These are phyloP conservation scores for Theretra japonica DNA, from an alignment of 2,888 invertebrate species.

Conservation along the genomic window DNA sequence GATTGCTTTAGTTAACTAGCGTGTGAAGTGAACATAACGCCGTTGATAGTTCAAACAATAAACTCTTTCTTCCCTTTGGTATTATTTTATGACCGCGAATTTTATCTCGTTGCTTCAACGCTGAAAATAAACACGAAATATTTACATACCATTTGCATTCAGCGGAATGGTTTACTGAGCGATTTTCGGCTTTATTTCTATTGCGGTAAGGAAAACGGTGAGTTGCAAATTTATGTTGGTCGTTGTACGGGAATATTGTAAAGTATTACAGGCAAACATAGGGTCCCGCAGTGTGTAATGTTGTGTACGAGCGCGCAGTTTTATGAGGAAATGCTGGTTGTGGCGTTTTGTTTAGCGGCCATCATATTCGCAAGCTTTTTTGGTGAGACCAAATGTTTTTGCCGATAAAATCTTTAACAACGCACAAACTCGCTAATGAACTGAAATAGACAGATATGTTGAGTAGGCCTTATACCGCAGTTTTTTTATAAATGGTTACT, in stretches of 20 bases:
- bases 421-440: slow-evolving; percentile 20
- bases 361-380: slow-evolving; percentile 48
- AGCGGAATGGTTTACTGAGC: slow-evolving; percentile 47
- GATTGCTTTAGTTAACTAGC: slow-evolving; percentile 56
- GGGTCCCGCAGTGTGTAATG: slow-evolving; percentile 66
- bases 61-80: slow-evolving; percentile 60
- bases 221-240: slow-evolving; percentile 47
- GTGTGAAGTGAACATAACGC: slow-evolving; percentile 52
- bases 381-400: slow-evolving; percentile 43
- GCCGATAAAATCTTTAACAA: slow-evolving; percentile 34
- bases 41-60: slow-evolving; percentile 65
- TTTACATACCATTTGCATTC: slow-evolving; percentile 63
- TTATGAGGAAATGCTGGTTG: slow-evolving; percentile 63
- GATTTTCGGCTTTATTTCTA: slow-evolving; percentile 58
- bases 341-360: slow-evolving; percentile 51
- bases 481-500: not conserved
- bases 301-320: slow-evolving; percentile 65
- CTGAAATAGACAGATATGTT: slow-evolving; percentile 15
- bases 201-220: slow-evolving; percentile 46
- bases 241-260: slow-evolving; percentile 60
- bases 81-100: slow-evolving; percentile 71
- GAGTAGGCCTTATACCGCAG: not conserved
- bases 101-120: slow-evolving; percentile 70
- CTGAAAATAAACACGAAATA: slow-evolving; percentile 69
- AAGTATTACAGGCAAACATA: slow-evolving; percentile 71